Conservation (phyloP, 1,140 invertebrate species). For the Zelostemma sp. region DNA sequence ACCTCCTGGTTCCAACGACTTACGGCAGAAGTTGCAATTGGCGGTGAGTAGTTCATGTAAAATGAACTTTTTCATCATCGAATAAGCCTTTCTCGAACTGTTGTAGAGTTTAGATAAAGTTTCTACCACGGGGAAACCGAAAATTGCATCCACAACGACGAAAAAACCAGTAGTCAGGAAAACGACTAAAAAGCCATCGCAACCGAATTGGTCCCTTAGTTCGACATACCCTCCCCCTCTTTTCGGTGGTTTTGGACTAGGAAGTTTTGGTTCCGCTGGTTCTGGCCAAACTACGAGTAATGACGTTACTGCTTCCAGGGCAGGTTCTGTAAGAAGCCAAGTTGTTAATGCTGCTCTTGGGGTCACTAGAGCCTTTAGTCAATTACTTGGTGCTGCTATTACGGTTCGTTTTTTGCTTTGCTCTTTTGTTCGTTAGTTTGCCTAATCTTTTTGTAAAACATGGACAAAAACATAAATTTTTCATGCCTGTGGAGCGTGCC, state of each 20-base stretch:
- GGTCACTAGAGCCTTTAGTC: constrained; percentile 79
- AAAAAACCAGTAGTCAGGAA: constrained; percentile 40
- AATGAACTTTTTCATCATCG: not conserved
- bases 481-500: too few species aligned
- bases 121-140: constrained; percentile 33
- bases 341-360: constrained; percentile 79
- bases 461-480: too few species aligned
- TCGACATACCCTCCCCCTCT: constrained; percentile 66
- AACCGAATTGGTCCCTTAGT: constrained; percentile 49
- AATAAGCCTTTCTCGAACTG: not conserved
- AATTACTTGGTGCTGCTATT: constrained; percentile 80
- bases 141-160: constrained; percentile 31
- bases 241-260: constrained; percentile 56
- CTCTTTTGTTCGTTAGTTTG: too few species aligned
- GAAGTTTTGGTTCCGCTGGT: constrained; percentile 17
- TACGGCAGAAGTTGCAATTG: constrained; percentile 72
- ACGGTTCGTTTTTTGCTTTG: constrained; percentile 69
- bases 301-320: constrained; percentile 8
- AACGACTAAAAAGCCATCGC: constrained; percentile 31
- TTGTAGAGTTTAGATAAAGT: constrained; percentile 29
- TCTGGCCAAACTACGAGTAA: not conserved
- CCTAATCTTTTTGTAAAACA: too few species aligned
- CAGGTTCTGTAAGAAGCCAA: constrained; percentile 71
- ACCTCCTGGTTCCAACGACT: constrained; percentile 73
- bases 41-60: constrained; percentile 68